These are phyloP conservation scores for Tangara arthus DNA, from an alignment of 2,797 vertebrate genomes.

Conservation along the genomic window DNA sequence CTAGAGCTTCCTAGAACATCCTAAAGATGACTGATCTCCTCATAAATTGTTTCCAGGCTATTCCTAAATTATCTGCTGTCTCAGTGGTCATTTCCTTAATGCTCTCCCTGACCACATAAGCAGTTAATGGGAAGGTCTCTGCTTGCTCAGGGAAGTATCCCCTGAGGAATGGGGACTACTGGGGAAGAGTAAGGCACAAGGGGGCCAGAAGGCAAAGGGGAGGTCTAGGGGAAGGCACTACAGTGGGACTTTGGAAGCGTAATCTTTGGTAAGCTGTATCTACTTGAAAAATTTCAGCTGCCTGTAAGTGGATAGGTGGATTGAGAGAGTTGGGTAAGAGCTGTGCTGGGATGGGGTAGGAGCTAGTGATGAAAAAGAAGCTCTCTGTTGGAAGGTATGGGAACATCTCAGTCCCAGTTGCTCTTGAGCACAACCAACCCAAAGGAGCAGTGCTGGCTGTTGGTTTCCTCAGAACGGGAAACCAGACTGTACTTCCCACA, in stretches of 20 bases:
- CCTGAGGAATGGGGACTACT: background rate
- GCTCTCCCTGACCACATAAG: background rate
- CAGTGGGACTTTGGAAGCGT: rapidly evolving
- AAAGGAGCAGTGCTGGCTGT: background rate
- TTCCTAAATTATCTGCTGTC: background rate
- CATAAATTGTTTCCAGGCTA: background rate
- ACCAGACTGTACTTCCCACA: background rate
- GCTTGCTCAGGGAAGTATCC: background rate
- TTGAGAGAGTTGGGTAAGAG: background rate
- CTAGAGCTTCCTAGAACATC: background rate
- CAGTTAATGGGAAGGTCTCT: background rate
- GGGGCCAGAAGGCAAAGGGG: background rate
- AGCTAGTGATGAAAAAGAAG: background rate
- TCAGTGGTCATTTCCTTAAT: background rate
- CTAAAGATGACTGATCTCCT: background rate
- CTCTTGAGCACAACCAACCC: background rate
- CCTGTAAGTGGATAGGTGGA: background rate
- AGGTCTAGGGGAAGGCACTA: background rate
- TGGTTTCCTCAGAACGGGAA: background rate
- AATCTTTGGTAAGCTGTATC: background rate
- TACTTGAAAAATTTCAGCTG: background rate
- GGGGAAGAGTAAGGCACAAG: background rate
- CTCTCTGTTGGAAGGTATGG: background rate
- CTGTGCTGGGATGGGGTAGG: background rate
- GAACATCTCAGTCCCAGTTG: background rate